Base-by-base conservation (phyloP, 1,140 invertebrate species). In the Brachionus calyciflorus region DNA sequence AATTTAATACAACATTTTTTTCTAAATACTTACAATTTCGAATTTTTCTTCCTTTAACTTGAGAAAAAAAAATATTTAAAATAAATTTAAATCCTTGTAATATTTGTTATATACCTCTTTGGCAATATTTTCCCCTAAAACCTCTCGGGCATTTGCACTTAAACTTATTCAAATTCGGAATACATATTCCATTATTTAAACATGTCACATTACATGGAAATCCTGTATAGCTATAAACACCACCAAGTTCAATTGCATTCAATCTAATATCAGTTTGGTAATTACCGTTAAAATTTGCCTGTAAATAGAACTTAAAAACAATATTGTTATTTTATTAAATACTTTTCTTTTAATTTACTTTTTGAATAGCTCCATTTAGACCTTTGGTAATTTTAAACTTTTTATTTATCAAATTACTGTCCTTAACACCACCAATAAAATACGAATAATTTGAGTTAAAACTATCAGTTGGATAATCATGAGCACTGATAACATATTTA, bases 191-290 rank as follows among this genome's bases (percentile, higher is more conserved):
- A 6, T 41, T 7, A 17, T 73, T 73, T 51, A 41, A 21, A 33
- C 69, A 73, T 73, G 46, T 51, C 12, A 44, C 33, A 55, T 73
- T 73, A 55, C 69, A 73, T 12, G 69, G 69, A 53, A 30, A 73
- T 14, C 69, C 69, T 17, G 49, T 30, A 26, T 51, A 73, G 1
- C 17, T 24, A 3, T 19, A 10, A 26, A 73, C 33, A 17, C 30
- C 69, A 41, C 46, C 46, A 0, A 73, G 28, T 30, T 51, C 44
- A 37, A 51, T 37, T 19, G 69, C 44, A 51, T 55, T 24, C 14
- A 24, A 6, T 49, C 69, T 49, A 24, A 73, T 26, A 24, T 73
- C 69, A 12, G 2, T 33, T 73, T 40, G 17, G 19, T 37, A 49
- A 2, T 37, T 14, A 33, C 30, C 33, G 5, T 73, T 73, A 9